A percentile compares a stretch with the other conserved stretches of the same genome.
Evolutionary conservation across 2,113 vertebrate species (phyloP).

Genomic region (Lasiurus borealis): DNA sequence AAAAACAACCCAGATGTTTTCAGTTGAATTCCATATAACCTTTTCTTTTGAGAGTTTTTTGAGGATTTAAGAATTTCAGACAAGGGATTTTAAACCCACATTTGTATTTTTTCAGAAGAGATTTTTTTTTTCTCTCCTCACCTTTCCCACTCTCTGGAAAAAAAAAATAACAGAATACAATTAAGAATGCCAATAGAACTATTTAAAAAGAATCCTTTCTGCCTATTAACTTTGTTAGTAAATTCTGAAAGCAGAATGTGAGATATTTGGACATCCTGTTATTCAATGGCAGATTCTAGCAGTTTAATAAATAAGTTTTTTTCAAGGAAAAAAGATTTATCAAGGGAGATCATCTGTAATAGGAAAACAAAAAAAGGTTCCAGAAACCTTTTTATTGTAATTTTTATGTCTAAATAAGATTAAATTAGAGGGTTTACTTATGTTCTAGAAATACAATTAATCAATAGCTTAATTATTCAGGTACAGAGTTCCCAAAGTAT

Average conservation of each 20-base stretch:
- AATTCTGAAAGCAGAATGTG: background rate
- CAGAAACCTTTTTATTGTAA: slow-evolving; percentile 41
- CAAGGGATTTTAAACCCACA: no score
- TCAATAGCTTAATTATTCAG: slow-evolving; percentile 65
- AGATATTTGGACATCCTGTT: background rate
- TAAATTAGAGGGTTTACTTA: slow-evolving; percentile 62
- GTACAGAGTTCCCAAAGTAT: slow-evolving; percentile 31
- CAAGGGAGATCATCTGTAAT: slow-evolving; percentile 49
- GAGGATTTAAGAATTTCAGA: background rate
- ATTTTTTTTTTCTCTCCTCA: background rate
- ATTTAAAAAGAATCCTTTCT: background rate
- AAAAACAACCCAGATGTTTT: background rate
- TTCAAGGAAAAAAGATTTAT: slow-evolving; percentile 44
- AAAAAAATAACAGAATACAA: background rate
- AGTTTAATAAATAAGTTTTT: slow-evolving; percentile 3
- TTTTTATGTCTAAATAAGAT: slow-evolving; percentile 62
- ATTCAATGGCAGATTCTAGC: background rate
- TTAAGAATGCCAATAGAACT: background rate
- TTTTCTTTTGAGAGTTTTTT: background rate
- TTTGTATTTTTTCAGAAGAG: background rate
- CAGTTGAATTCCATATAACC: background rate
- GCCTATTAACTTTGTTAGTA: slow-evolving; percentile 36
- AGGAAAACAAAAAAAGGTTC: slow-evolving; percentile 42
- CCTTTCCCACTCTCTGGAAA: background rate
- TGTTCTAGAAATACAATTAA: slow-evolving; percentile 58